Percentiles rank a stretch among this genome's conserved stretches.
Conservation (phyloP, 2,888 invertebrate genomes). For the Tridacna crocea region DNA sequence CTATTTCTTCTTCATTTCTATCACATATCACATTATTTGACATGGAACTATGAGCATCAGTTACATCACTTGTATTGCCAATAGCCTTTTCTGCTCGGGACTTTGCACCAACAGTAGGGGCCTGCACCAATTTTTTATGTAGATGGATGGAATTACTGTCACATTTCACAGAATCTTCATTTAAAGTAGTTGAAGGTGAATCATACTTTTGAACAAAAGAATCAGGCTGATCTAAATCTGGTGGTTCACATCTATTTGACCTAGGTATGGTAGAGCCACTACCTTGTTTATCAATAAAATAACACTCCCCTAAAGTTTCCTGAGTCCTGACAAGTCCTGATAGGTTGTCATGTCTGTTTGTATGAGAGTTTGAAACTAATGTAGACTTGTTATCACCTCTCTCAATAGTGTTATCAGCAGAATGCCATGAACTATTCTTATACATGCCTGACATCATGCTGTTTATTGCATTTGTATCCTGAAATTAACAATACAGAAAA, state of each 20-base stretch:
- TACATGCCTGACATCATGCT: constrained; percentile 79
- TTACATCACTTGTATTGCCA: constrained; percentile 31
- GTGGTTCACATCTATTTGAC: neutral
- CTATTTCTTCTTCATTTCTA: constrained; percentile 4
- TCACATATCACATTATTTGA: neutral
- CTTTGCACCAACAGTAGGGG: neutral
- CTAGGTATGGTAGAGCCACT: neutral
- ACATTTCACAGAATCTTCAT: too few species aligned
- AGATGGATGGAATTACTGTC: too few species aligned
- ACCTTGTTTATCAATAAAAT: constrained; percentile 58
- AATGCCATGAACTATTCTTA: constrained; percentile 55
- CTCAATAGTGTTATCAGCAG: neutral
- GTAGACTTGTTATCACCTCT: too few species aligned
- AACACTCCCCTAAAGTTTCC: constrained; percentile 30
- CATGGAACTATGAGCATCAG: constrained; percentile 22
- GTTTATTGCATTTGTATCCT: constrained; percentile 80
- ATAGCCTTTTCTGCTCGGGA: constrained; percentile 37
- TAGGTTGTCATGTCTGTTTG: too few species aligned
- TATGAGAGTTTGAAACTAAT: too few species aligned
- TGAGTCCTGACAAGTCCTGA: too few species aligned
- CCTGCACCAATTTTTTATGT: neutral
- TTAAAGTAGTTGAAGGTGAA: too few species aligned
- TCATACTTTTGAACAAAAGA: too few species aligned
- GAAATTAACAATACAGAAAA: constrained; percentile 16
- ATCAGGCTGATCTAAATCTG: too few species aligned